Base-by-base conservation (phyloP, 2,797 vertebrate species). In the Esox masquinongy region DNA sequence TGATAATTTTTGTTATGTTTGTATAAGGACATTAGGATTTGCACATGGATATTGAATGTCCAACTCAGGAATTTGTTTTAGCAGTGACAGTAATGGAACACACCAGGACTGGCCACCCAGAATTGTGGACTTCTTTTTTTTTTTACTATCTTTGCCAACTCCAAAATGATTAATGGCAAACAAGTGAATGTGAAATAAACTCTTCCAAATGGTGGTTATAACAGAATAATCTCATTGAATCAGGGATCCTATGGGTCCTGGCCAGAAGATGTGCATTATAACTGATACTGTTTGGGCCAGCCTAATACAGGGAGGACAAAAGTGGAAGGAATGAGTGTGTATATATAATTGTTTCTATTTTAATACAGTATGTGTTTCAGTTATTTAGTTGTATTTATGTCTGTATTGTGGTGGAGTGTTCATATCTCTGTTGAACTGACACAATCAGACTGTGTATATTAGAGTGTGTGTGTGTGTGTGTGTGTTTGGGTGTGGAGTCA, bases 91-190 rank as follows among this genome's bases (percentile, higher is more conserved):
- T 16, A 26, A 66, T 29, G 26, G 16, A 31, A 66, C 29, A 29
- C 63, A 31, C 29, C 63, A 31, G 26, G 5, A 29, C 63, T 29
- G 76, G 75, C 80, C 82, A 79, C 83, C 86, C 84, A 77, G 47
- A 75, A 68, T 34, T 34, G 76, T 3, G 70, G 81, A 82, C 77
- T 51, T 70, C 39, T 74, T 66, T 24, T 70, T 66, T 24, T 70
- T 2, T 39, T 71, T 24, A 15, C 39, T 72, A 79, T 66, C 51
- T 56, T 59, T 17, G 22, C 29, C 63, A 16, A 43, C 82, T 81
- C 80, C 36, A 0, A 36, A 2, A 0, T 80, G 69, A 85, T 56
- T 49, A 73, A 75, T 50, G 73, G 9, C 1, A 49, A 29, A 47
- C 29, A 15, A 59, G 66, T 8, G 31, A 56, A 66, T 53, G 39